Base-by-base conservation (phyloP, 2,113 vertebrate species). In the Mormoops blainvillei region DNA sequence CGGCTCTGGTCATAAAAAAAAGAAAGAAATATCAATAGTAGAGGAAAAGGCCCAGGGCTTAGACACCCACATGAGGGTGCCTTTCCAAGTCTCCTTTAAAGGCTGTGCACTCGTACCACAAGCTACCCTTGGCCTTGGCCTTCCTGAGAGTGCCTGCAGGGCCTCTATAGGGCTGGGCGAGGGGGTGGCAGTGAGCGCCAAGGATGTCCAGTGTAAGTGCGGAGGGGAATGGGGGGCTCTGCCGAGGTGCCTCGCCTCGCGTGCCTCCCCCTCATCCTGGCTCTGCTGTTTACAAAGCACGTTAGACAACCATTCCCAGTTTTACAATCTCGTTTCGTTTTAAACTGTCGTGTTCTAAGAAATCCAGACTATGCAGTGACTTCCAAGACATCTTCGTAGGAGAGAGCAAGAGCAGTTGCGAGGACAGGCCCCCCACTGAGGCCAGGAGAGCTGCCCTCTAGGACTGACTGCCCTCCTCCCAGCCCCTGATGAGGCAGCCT, bases 391-490 rank as follows among this genome's bases (percentile, higher is more conserved):
- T 15, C 43, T 90, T 16, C 11, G 0, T 9, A 36, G 31, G 38
- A 36, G 7, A 94, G 2, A 68, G 22, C 22, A 77, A 41, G 54
- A 22, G 15, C 24, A 3, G 6, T 33, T 9, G 36, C 18, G 41
- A 71, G 31, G 24, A 89, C 41, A 48, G 28, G 6, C 24, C 16
- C 50, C 36, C 9, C 28, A 16, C 28, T 8, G 20, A 92, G 20
- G 11, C 50, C 61, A 24, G 15, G 31, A 50, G 52, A 67, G 0
- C 58, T 56, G 11, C 61, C 20, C 63, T 41, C 41, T 18, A 8
- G 0, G 0, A 48, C 26, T 1, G 0, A n/a, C n/a, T n/a, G n/a
- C n/a, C n/a, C n/a, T n/a, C 18, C 43, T 43, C 58, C 33, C 13
- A 12, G 63, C 28, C 24, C 9, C 81, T n/a, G 31, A 31, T 74